phyloP scores from a whole-genome alignment of 2,113 vertebrate genomes.

The Xenus cinereus region DNA sequence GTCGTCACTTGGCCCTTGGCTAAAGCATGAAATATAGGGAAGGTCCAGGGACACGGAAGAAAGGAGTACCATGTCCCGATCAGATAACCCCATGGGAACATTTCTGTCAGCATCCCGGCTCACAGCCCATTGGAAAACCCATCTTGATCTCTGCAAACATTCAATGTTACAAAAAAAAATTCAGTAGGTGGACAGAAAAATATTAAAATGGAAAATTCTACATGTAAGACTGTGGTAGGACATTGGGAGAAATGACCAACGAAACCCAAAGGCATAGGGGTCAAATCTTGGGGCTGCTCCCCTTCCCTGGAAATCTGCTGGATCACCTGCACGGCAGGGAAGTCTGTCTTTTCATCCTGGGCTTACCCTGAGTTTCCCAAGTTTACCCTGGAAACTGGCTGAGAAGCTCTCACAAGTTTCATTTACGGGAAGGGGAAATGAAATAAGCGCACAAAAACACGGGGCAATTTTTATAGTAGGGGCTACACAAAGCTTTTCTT shows the following conservation, averaged over 20 bases:
- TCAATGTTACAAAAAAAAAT: background rate
- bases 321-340: background rate
- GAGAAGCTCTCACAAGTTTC: background rate
- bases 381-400: background rate
- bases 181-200: background rate
- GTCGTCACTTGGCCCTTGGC: background rate
- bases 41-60: background rate
- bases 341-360: background rate
- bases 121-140: background rate
- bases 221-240: rapidly evolving
- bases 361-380: background rate
- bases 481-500: background rate
- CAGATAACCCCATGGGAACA: background rate
- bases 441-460: background rate
- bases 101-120: background rate
- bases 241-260: background rate
- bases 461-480: background rate
- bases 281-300: background rate
- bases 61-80: background rate
- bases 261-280: background rate
- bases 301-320: background rate
- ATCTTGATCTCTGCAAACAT: background rate
- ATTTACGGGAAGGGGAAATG: background rate
- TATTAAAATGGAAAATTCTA: background rate
- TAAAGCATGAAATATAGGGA: background rate